These are phyloP conservation scores for Mixornis gularis DNA, from an alignment of 2,113 vertebrate species.

Conservation along the genomic window DNA sequence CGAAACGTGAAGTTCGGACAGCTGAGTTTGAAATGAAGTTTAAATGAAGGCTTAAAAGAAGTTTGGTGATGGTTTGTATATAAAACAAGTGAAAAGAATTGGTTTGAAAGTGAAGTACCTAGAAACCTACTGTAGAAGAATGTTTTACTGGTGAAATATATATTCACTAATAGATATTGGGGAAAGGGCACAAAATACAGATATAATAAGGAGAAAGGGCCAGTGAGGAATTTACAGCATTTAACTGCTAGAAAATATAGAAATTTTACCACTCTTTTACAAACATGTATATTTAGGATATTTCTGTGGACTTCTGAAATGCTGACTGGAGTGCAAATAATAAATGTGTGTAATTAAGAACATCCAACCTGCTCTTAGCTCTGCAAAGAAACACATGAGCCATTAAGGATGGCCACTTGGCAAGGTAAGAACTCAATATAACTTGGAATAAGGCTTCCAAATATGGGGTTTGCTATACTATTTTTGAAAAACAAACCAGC, in stretches of 20 bases:
- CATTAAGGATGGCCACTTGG: not conserved
- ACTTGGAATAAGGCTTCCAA: not conserved
- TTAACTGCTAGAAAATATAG: not conserved
- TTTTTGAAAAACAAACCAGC: not conserved
- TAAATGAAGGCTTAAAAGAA: not conserved
- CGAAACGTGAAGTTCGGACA: not conserved
- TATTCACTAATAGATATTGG: too few species aligned
- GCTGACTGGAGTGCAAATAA: not conserved
- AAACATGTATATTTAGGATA: not conserved
- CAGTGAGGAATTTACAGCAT: not conserved
- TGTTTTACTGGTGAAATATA: not conserved
- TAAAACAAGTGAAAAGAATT: not conserved
- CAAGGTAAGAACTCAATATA: not conserved
- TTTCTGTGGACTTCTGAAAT: not conserved
- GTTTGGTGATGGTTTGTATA: not conserved
- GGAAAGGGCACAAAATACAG: not conserved
- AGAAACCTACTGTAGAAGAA: not conserved
- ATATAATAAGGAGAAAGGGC: not conserved
- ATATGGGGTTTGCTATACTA: fast-evolving
- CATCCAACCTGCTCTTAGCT: not conserved
- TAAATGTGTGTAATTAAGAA: not conserved
- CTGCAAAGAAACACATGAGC: not conserved
- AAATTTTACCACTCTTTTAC: not conserved
- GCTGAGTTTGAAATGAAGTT: not conserved
- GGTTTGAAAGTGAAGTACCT: not conserved